Conservation (phyloP, 2,888 invertebrate species). For the Papilio demoleus region DNA sequence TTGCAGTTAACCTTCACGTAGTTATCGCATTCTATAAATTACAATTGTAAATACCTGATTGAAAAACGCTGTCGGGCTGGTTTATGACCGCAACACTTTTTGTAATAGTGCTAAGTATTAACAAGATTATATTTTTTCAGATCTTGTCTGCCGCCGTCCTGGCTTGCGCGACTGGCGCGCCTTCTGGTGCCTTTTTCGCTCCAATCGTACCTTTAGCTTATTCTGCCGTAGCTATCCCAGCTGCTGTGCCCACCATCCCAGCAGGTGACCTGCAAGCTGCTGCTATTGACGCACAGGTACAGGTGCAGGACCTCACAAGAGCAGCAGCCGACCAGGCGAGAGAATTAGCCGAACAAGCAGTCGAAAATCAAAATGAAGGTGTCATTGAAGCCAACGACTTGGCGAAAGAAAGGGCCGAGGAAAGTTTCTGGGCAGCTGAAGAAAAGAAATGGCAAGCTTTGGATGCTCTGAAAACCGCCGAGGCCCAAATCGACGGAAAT, state of each 20-base stretch:
- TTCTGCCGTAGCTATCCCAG: constrained; percentile 49
- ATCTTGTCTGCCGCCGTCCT: constrained; percentile 63
- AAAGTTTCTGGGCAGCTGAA: constrained; percentile 63
- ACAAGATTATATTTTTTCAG: constrained; percentile 51
- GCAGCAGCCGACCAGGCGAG: constrained; percentile 61
- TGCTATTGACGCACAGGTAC: constrained; percentile 66
- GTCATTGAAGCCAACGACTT: constrained; percentile 53
- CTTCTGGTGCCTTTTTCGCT: constrained; percentile 52
- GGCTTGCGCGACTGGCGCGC: constrained; percentile 68
- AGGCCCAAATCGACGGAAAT: constrained; percentile 66
- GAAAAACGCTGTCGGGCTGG: constrained; percentile 15
- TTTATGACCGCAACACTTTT: background rate
- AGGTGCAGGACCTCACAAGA: constrained; percentile 57
- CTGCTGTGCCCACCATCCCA: constrained; percentile 59
- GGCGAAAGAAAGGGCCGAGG: constrained; percentile 54
- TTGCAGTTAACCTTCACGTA: constrained; percentile 33
- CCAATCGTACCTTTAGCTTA: constrained; percentile 43
- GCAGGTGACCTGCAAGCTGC: constrained; percentile 74
- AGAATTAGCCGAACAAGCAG: constrained; percentile 57
- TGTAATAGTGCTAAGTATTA: constrained; percentile 12
- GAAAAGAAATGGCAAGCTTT: constrained; percentile 75
- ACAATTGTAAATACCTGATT: constrained; percentile 35
- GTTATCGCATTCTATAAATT: constrained; percentile 34
- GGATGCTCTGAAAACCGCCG: constrained; percentile 65
- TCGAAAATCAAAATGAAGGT: constrained; percentile 60